These are phyloP conservation scores for Ctenochaetus hawaiiensis DNA, from an alignment of 2,797 vertebrate genomes.

Conservation along the genomic window DNA sequence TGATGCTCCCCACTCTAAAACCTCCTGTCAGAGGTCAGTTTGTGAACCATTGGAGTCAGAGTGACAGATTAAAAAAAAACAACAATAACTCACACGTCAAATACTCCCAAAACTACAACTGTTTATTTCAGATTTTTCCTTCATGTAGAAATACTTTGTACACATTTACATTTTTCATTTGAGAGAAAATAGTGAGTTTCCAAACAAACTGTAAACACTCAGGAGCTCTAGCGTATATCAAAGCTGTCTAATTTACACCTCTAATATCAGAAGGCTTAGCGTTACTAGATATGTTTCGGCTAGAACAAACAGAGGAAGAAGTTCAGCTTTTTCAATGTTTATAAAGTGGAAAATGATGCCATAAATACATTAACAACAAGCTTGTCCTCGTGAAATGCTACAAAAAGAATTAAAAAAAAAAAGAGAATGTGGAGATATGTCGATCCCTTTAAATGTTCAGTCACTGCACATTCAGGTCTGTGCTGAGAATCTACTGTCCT, in stretches of 20 bases:
- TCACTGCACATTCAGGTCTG: conserved; percentile 51
- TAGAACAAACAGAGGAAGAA: conserved; percentile 34
- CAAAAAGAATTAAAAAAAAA: conserved; percentile 44
- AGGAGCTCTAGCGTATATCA: conserved; percentile 39
- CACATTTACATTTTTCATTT: conserved; percentile 73
- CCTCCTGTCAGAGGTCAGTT: conserved; percentile 14
- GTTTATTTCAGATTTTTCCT: conserved; percentile 63
- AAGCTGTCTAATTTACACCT: conserved; percentile 60
- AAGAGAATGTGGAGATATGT: conserved; percentile 48
- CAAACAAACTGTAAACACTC: conserved; percentile 60
- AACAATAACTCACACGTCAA: conserved; percentile 25
- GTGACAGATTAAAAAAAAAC: background rate
- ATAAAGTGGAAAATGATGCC: conserved; percentile 55
- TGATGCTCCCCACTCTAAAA: background rate
- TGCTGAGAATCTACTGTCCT: conserved; percentile 35
- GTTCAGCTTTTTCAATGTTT: conserved; percentile 41
- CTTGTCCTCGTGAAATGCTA: conserved; percentile 62
- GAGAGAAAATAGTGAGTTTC: conserved; percentile 50
- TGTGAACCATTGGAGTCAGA: background rate
- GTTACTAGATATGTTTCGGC: conserved; percentile 52
- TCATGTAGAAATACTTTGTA: conserved; percentile 77
- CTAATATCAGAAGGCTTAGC: conserved; percentile 38
- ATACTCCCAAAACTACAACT: conserved; percentile 58
- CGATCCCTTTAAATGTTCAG: conserved; percentile 63
- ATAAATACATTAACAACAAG: conserved; percentile 77